Evolutionary conservation across 1,140 invertebrate genomes (phyloP).

Genomic region (Lepidurus apus): DNA sequence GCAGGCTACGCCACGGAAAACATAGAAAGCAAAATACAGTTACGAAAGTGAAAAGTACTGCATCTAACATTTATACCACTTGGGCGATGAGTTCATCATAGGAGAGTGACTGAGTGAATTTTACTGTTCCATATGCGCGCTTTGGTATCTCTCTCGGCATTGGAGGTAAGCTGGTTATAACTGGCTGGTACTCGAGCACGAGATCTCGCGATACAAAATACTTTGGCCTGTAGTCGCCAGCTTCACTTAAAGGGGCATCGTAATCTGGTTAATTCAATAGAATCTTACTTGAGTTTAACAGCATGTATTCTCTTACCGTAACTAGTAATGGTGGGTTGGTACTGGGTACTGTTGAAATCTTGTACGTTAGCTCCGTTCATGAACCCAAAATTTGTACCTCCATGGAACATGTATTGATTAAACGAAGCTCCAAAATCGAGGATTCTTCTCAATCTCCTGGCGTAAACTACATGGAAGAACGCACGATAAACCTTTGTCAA

Average conservation of each 20-base stretch:
- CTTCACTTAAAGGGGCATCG: constrained; percentile 51
- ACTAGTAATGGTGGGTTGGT: constrained; percentile 51
- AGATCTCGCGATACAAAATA: no score
- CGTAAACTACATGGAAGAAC: constrained; percentile 40
- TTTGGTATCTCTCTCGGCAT: no score
- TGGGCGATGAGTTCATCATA: no score
- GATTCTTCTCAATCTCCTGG: constrained; percentile 43
- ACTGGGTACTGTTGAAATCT: constrained; percentile 38
- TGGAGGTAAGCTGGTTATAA: no score
- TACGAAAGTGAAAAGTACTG: no score
- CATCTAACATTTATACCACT: no score
- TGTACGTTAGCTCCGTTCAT: constrained; percentile 55
- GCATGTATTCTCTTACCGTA: constrained; percentile 46
- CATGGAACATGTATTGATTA: constrained; percentile 66
- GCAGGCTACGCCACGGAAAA: no score
- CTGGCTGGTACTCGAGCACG: no score
- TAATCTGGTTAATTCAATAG: constrained; percentile 43
- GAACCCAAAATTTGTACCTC: constrained; percentile 65
- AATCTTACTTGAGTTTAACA: neutral
- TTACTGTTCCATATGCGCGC: no score
- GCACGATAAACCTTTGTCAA: neutral
- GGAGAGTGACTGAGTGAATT: no score
- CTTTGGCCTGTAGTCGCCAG: constrained; percentile 30
- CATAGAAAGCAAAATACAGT: no score
- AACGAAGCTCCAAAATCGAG: constrained; percentile 39